Evolutionary conservation across 1,140 invertebrate species (phyloP), one percentile per base, ranked within the genome.

Genomic region (Heliconius hermathena): DNA sequence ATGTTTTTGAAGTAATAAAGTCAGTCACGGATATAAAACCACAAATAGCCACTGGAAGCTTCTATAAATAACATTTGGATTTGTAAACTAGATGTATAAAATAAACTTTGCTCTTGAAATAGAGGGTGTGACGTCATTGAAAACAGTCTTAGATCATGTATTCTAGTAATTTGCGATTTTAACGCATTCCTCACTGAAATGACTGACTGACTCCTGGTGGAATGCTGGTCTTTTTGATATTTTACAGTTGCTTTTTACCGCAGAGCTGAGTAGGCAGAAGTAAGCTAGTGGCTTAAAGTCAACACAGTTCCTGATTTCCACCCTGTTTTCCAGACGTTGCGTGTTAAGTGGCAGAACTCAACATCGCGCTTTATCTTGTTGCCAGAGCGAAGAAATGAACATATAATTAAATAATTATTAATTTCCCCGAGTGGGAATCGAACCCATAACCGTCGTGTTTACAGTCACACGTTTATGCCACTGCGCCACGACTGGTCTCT

Each of bases 61-160:
- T 26, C 81, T 84, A 84, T 79, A 84, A 84, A 84, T 84, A 84
- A 74, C 5, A 41, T 70, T 74, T 76, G 74, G 77, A 77, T 81
- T 83, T 81, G 83, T 85, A 80, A 83, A 80, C 80, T 83, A 22
- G 78, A 75, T 79, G 80, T 83, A 80, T 83, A 81, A 85, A 81
- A 83, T 83, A 85, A 85, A 82, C 82, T 79, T 18, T 80, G 82
- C 46, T 73, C 41, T 74, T 46, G 74, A 83, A 82, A 82, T 85
- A 85, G 81, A 71, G 22, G 9, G 9, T 46, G 46, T 85, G 84
- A 85, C 84, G 84, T 83, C 84, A 85, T 66, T 22, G 80, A 81
- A 82, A 82, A 83, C 81, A 83, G 77, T 81, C 60, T 79, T 54
- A 71, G 57, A 81, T 79, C 82, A 83, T 83, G 80, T 41, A 73